Evolutionary conservation across 2,797 vertebrate species (phyloP).

Genomic region (Vultur gryphus): DNA sequence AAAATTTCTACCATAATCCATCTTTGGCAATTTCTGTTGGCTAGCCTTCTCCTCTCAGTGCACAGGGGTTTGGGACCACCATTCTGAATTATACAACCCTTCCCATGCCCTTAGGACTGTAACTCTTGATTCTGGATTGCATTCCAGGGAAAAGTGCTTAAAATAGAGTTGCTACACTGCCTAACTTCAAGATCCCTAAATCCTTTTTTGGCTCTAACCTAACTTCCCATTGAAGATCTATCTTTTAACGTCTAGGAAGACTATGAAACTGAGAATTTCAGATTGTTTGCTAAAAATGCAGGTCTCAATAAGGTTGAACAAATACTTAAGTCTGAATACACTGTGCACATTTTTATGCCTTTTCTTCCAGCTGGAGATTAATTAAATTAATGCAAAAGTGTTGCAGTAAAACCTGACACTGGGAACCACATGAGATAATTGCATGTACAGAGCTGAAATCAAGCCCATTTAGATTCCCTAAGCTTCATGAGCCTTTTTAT

Average conservation of each 20-base stretch:
- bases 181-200: background rate
- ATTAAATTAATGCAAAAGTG: background rate
- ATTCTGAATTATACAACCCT: background rate
- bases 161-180: background rate
- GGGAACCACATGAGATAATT: background rate
- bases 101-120: background rate
- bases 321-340: background rate
- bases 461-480: background rate
- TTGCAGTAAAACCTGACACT: background rate
- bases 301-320: background rate
- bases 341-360: background rate
- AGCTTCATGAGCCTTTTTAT: background rate
- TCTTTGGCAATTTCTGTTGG: background rate
- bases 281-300: background rate
- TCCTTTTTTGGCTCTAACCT: background rate
- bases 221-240: background rate
- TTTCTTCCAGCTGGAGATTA: background rate
- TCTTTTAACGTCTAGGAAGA: background rate
- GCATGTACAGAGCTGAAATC: background rate
- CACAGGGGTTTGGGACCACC: background rate
- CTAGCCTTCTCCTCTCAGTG: background rate
- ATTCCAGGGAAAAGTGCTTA: background rate
- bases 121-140: background rate
- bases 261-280: background rate
- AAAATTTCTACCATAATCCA: background rate